phyloP scores from a whole-genome alignment of 2,797 vertebrate species.

The Sandelia bainsii region DNA sequence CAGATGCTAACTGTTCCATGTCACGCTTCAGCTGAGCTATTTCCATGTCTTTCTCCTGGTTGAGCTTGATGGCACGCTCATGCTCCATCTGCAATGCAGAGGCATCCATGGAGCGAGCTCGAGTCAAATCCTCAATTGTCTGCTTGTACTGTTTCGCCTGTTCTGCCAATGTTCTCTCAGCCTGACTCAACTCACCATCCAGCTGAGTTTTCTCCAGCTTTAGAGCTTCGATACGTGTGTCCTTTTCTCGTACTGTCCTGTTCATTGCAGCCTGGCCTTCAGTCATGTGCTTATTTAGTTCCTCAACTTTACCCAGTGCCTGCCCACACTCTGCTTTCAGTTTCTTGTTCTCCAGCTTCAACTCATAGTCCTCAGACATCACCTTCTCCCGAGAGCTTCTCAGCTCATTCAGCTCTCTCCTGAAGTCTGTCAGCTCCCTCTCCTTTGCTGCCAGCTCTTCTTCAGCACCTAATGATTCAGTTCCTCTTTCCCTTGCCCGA shows the following conservation, averaged over 20 bases:
- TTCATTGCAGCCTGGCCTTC: conserved; percentile 80
- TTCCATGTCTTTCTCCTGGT: conserved; percentile 90
- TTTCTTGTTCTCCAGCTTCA: conserved; percentile 88
- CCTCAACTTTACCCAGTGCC: conserved; percentile 65
- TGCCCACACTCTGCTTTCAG: conserved; percentile 74
- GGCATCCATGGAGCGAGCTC: conserved; percentile 84
- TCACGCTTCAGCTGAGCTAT: conserved; percentile 88
- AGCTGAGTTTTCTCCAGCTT: conserved; percentile 89
- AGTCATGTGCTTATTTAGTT: conserved; percentile 83
- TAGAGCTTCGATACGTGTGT: conserved; percentile 87
- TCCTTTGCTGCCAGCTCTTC: conserved; percentile 80
- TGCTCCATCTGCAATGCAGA: conserved; percentile 88
- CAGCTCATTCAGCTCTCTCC: conserved; percentile 82
- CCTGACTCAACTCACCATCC: conserved; percentile 85
- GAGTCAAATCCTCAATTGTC: conserved; percentile 88
- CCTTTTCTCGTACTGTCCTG: conserved; percentile 87
- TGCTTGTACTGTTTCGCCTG: conserved; percentile 88
- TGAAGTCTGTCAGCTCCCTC: conserved; percentile 83
- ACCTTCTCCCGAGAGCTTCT: conserved; percentile 83
- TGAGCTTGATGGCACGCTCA: conserved; percentile 86
- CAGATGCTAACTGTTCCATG: conserved; percentile 85
- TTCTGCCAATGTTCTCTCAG: conserved; percentile 83
- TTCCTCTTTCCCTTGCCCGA: conserved; percentile 61
- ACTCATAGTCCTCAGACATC: conserved; percentile 86
- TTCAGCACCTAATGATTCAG: conserved; percentile 45